A percentile compares a stretch with the other conserved stretches of the same genome.
phyloP scores from a whole-genome alignment of 2,888 invertebrate species.

The Cephus pulcher region DNA sequence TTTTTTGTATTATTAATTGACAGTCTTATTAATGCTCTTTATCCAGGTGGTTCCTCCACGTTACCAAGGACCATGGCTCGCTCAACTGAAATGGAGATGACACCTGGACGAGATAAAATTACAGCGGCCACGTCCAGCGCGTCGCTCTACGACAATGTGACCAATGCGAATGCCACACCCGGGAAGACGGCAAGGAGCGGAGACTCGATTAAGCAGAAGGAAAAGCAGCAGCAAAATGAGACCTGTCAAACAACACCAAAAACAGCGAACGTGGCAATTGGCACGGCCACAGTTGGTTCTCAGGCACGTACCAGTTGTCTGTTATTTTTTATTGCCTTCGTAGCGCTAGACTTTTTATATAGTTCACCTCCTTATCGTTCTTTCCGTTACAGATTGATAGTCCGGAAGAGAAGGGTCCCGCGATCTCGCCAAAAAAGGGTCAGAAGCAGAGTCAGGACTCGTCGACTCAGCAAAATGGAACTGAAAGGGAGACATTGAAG shows the following conservation, averaged over 20 bases:
- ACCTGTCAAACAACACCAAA: slow-evolving; percentile 65
- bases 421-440: slow-evolving; percentile 65
- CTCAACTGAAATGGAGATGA: slow-evolving; percentile 76
- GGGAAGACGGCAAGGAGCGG: slow-evolving; percentile 47
- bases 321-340: neutral
- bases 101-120: slow-evolving; percentile 74
- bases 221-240: slow-evolving; percentile 65
- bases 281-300: slow-evolving; percentile 68
- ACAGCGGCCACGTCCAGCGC: slow-evolving; percentile 89
- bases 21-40: neutral
- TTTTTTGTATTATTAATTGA: neutral
- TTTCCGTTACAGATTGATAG: slow-evolving; percentile 53
- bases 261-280: slow-evolving; percentile 60
- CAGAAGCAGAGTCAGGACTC: slow-evolving; percentile 70
- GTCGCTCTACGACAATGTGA: slow-evolving; percentile 88
- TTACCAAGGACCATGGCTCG: slow-evolving; percentile 81
- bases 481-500: slow-evolving; percentile 70
- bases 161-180: slow-evolving; percentile 53
- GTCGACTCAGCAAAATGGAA: slow-evolving; percentile 58
- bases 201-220: slow-evolving; percentile 64
- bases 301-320: slow-evolving; percentile 61
- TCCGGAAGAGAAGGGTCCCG: slow-evolving; percentile 66
- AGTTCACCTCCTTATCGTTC: neutral
- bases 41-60: slow-evolving; percentile 77
- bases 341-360: neutral